A percentile compares a stretch with the other conserved stretches of the same genome.
Evolutionary conservation across 2,797 vertebrate genomes (phyloP).

Genomic region (Acipenser ruthenus): DNA sequence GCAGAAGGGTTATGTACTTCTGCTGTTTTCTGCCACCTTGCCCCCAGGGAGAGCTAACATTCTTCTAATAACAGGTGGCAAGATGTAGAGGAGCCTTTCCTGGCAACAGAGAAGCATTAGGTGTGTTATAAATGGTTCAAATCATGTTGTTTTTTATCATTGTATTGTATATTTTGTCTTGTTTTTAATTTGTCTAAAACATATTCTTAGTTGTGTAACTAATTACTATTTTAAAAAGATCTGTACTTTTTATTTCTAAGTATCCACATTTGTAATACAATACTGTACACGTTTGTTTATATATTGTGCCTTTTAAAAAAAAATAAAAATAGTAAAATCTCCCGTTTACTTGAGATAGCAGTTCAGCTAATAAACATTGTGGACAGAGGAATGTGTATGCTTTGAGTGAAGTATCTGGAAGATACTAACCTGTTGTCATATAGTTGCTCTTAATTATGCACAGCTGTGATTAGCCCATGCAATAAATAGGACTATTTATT

Average conservation of each 20-base stretch:
- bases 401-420: too few relatives aligned
- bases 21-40: too few relatives aligned
- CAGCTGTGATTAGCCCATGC: too few relatives aligned
- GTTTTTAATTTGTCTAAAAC: slow-evolving; percentile 6
- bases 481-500: too few relatives aligned
- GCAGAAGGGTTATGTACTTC: too few relatives aligned
- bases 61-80: neutral
- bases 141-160: neutral
- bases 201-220: neutral
- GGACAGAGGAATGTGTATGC: too few relatives aligned
- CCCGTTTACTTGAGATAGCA: neutral
- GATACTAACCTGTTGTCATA: too few relatives aligned
- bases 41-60: too few relatives aligned
- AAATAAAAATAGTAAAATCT: too few relatives aligned
- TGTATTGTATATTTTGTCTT: neutral
- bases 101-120: too few relatives aligned
- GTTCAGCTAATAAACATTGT: slow-evolving; percentile 6
- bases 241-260: neutral
- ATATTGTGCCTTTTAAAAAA: neutral
- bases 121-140: too few relatives aligned
- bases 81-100: neutral
- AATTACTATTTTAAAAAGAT: slow-evolving; percentile 5
- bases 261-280: slow-evolving; percentile 7
- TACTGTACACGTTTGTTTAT: neutral
- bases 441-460: too few relatives aligned